Evolutionary conservation across 2,113 vertebrate species (phyloP).

Genomic region (Corynorhinus townsendii): DNA sequence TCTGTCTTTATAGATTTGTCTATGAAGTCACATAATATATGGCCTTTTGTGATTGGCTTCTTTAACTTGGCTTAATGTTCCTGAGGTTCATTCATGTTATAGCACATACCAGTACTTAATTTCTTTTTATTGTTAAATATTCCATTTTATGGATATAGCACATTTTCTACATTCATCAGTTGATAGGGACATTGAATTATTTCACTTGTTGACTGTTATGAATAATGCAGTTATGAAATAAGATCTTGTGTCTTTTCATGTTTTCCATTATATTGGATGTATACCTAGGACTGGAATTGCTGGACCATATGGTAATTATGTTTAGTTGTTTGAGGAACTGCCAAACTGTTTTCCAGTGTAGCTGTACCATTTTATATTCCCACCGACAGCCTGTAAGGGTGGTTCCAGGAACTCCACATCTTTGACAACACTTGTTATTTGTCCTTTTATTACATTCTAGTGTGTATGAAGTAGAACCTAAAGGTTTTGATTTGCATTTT

Average conservation of each 20-base stretch:
- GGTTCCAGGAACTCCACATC: background rate
- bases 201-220: background rate
- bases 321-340: background rate
- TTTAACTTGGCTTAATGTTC: background rate
- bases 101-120: background rate
- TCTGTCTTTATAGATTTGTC: background rate
- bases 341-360: background rate
- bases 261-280: background rate
- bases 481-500: conserved; percentile 26
- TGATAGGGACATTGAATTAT: background rate
- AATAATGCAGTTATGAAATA: background rate
- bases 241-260: background rate
- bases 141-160: background rate
- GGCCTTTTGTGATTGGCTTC: background rate
- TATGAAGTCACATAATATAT: background rate
- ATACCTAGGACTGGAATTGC: background rate
- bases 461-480: background rate
- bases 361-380: background rate
- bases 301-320: background rate
- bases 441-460: background rate
- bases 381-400: background rate
- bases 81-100: background rate
- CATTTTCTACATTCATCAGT: background rate
- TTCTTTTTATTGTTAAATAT: conserved; percentile 3
- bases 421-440: background rate